These are phyloP conservation scores for Glareola pratincola DNA, from an alignment of 2,113 vertebrate genomes.

Conservation along the genomic window DNA sequence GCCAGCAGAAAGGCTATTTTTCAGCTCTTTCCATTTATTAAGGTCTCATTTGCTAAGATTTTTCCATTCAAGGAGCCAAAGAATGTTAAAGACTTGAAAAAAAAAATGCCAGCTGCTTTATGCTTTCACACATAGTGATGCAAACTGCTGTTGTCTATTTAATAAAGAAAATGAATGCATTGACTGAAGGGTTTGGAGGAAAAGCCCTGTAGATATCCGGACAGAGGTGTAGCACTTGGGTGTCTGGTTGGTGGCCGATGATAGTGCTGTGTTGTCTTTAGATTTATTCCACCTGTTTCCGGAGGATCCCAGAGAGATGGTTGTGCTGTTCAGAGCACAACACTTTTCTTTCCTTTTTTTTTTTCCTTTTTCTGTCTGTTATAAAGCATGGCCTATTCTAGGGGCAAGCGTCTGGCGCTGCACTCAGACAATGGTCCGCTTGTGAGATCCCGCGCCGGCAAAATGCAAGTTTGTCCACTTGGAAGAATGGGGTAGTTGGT, in stretches of 20 bases:
- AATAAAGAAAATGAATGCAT: not conserved
- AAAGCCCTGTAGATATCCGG: accelerated
- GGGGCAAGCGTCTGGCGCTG: not conserved
- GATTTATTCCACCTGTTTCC: not conserved
- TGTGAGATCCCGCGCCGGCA: accelerated
- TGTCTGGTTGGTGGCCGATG: not conserved
- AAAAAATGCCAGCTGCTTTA: not conserved
- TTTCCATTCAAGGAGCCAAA: conserved; percentile 51
- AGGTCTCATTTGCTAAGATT: conserved; percentile 30
- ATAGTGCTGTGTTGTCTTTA: accelerated
- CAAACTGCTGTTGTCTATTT: not conserved
- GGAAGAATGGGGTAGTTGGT: conserved; percentile 34
- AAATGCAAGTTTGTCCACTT: conserved; percentile 8
- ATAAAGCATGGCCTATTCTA: not conserved
- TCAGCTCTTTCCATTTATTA: conserved; percentile 51
- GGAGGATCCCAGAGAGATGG: accelerated
- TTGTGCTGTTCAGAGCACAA: not conserved
- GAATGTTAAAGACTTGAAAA: conserved; percentile 16
- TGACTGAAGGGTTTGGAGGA: not conserved
- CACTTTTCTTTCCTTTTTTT: not conserved
- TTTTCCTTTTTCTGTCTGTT: not conserved
- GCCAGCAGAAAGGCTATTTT: conserved; percentile 7
- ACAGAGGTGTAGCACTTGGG: accelerated
- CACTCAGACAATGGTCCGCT: not conserved
- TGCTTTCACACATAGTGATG: not conserved